Evolutionary conservation across 2,888 invertebrate genomes (phyloP), one percentile per base, ranked within the genome.

Genomic region (Drosophila anomelani): DNA sequence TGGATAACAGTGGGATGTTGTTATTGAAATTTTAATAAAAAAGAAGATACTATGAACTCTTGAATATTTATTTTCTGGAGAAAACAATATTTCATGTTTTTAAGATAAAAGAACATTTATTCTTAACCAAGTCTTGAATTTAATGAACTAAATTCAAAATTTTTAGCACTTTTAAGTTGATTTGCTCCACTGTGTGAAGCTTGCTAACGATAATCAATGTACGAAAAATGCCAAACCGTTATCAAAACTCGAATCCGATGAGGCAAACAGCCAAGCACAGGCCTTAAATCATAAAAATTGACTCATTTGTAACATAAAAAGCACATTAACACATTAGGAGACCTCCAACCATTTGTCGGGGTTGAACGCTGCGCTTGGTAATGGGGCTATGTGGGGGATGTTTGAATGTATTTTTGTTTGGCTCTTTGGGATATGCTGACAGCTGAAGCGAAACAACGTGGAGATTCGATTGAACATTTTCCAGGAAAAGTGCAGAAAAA

Each of bases 261-360:
- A 64, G 55, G 62, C 80, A 49, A 41, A 60, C 62, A 49, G 69
- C 62, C 80, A 77, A 34, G 32, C 15, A 39, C 23, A 29, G 62
- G 63, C 87, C 89, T 89, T 90, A 89, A 91, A 90, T 90, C 91
- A 90, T 91, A 90, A 90, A 90, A 90, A 89, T 88, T 88, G 79
- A 90, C 91, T 90, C 90, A 89, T 91, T 90, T 90, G 89, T 89
- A 90, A 90, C 90, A 90, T 84, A 91, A 90, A 90, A 91, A 90
- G 81, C 89, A 88, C 90, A 90, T 90, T 91, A 90, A 85, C 90
- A 90, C 90, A 90, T 90, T 89, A 89, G 62, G 46, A 49, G 43
- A 55, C 23, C 23, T 38, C 54, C 54, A 23, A 39, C 23, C 54
- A 55, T 55, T 39, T 38, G 54, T 55, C 38, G 54, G 54, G 38